These are phyloP conservation scores for Hydriomena furcata DNA, from an alignment of 2,888 invertebrate species.

Conservation along the genomic window DNA sequence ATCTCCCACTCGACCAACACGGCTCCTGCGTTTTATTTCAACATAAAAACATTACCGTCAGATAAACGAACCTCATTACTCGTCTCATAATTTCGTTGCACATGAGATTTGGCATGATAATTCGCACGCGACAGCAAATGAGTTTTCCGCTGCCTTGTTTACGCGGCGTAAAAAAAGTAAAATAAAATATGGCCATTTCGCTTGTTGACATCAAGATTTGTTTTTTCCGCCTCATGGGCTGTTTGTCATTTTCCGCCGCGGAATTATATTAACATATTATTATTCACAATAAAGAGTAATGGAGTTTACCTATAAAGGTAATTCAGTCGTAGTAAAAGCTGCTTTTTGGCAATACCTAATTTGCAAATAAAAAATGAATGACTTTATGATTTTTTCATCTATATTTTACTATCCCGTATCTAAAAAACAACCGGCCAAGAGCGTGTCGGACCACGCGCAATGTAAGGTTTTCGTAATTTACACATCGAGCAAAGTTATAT, in stretches of 20 bases:
- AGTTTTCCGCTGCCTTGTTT: constrained; percentile 54
- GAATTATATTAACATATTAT: constrained; percentile 52
- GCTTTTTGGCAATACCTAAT: neutral
- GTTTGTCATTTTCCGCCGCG: constrained; percentile 58
- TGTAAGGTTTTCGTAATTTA: too few species aligned
- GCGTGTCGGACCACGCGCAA: too few species aligned
- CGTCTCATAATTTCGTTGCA: constrained; percentile 33
- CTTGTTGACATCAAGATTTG: constrained; percentile 68
- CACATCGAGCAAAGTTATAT: too few species aligned
- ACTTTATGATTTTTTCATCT: too few species aligned
- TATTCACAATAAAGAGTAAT: constrained; percentile 38
- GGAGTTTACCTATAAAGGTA: constrained; percentile 28
- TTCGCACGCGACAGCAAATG: constrained; percentile 58
- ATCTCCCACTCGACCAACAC: too few species aligned
- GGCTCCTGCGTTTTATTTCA: too few species aligned
- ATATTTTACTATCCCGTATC: too few species aligned
- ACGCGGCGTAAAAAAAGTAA: constrained; percentile 52
- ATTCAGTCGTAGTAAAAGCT: constrained; percentile 13
- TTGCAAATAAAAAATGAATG: too few species aligned
- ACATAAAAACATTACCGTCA: constrained; percentile 28
- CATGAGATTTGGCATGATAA: constrained; percentile 54
- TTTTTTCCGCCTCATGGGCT: constrained; percentile 52
- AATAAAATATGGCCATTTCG: constrained; percentile 56
- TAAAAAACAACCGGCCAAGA: too few species aligned
- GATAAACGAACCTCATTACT: constrained; percentile 29